Conservation (phyloP, 2,888 invertebrate genomes). For the Congeria kusceri region DNA sequence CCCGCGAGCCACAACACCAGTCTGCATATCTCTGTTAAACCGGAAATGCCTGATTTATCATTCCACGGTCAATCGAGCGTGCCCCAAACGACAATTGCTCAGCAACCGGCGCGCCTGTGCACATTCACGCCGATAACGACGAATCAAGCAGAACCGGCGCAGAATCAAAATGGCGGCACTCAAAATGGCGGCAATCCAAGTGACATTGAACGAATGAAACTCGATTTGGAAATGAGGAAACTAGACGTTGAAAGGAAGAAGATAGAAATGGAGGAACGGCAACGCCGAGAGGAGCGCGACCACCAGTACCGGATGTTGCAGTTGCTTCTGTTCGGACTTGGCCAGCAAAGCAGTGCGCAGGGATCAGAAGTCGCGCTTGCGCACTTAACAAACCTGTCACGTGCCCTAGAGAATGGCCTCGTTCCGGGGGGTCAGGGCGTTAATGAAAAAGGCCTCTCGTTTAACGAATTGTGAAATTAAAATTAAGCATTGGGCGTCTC, state of each 20-base stretch:
- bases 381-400: conserved; percentile 43
- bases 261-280: conserved; percentile 61
- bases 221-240: conserved; percentile 57
- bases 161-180: background rate
- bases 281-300: conserved; percentile 58
- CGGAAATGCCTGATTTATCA: background rate
- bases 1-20: conserved; percentile 7
- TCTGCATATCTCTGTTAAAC: conserved; percentile 6
- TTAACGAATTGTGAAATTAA: conserved; percentile 48
- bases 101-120: background rate
- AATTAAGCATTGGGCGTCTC: background rate
- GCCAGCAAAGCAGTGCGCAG: conserved; percentile 52
- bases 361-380: conserved; percentile 40
- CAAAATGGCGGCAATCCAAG: background rate
- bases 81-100: background rate
- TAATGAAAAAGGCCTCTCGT: conserved; percentile 63
- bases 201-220: conserved; percentile 52
- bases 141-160: background rate
- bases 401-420: conserved; percentile 60
- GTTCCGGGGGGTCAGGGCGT: conserved; percentile 60
- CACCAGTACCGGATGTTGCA: conserved; percentile 65
- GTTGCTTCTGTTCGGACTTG: conserved; percentile 55
- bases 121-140: background rate
- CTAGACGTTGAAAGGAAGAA: conserved; percentile 58
- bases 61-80: background rate